These are phyloP conservation scores for Epiblema foenella DNA, from an alignment of 2,888 invertebrate species.

Conservation along the genomic window DNA sequence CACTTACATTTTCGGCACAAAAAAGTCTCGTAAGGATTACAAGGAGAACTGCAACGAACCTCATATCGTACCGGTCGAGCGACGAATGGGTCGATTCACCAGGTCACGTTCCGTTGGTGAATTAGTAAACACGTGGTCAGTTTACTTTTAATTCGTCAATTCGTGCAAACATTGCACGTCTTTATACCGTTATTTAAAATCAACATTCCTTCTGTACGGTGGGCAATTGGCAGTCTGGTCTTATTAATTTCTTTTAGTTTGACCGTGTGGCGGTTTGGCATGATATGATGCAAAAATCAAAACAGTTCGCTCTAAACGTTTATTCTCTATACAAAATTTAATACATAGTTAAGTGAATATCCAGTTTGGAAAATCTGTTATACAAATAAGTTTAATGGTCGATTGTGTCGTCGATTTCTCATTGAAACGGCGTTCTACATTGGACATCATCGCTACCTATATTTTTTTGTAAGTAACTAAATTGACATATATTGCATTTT, in stretches of 20 bases:
- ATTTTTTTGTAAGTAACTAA: background rate
- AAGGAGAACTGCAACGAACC: conserved; percentile 54
- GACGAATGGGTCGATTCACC: conserved; percentile 50
- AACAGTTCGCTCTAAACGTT: background rate
- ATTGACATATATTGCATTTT: no score
- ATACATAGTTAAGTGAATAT: background rate
- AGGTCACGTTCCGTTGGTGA: conserved; percentile 47
- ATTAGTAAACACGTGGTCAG: conserved; percentile 64
- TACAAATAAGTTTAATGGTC: background rate
- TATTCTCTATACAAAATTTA: background rate
- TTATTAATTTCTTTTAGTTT: conserved; percentile 10
- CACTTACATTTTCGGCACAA: conserved; percentile 61
- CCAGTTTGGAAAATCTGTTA: background rate
- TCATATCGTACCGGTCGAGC: conserved; percentile 59
- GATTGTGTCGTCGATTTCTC: background rate
- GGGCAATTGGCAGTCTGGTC: background rate
- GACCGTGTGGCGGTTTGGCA: background rate
- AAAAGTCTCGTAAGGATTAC: conserved; percentile 55
- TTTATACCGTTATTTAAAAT: conserved; percentile 38
- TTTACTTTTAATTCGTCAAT: conserved; percentile 59
- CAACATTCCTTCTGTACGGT: conserved; percentile 21
- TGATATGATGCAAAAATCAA: background rate
- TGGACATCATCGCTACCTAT: background rate
- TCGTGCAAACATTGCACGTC: conserved; percentile 53
- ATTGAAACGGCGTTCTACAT: background rate